These are phyloP conservation scores for Petrophora chlorosata DNA, from an alignment of 2,888 invertebrate genomes.

Conservation along the genomic window DNA sequence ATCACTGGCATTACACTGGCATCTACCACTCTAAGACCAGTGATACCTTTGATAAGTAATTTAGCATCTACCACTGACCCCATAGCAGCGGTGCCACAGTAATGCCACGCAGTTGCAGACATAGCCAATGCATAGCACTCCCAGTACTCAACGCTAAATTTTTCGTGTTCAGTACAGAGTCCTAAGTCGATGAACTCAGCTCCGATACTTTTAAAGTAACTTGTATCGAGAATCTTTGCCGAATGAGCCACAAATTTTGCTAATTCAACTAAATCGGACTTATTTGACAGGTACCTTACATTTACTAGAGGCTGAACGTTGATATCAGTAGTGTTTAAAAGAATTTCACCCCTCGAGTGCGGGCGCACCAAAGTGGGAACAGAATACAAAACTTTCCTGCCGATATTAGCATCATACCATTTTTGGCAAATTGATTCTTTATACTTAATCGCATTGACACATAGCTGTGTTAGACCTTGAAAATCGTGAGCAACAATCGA, in stretches of 20 bases:
- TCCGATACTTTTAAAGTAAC: slow-evolving; percentile 32
- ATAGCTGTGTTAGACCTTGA: slow-evolving; percentile 22
- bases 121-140: slow-evolving; percentile 41
- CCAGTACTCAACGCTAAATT: slow-evolving; percentile 35
- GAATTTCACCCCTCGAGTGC: slow-evolving; percentile 76
- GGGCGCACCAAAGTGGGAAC: slow-evolving; percentile 57
- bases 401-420: slow-evolving; percentile 36
- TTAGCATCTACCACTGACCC: slow-evolving; percentile 87
- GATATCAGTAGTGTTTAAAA: slow-evolving; percentile 80
- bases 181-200: slow-evolving; percentile 34
- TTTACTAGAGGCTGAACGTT: slow-evolving; percentile 81
- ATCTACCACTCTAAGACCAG: slow-evolving; percentile 45
- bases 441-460: slow-evolving; percentile 75
- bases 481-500: slow-evolving; percentile 21
- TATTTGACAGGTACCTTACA: slow-evolving; percentile 70
- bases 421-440: slow-evolving; percentile 46
- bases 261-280: slow-evolving; percentile 28
- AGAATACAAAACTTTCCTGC: slow-evolving; percentile 31
- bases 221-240: slow-evolving; percentile 31
- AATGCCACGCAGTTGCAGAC: slow-evolving; percentile 87
- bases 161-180: slow-evolving; percentile 31
- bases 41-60: slow-evolving; percentile 52
- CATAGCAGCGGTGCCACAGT: slow-evolving; percentile 88
- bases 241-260: slow-evolving; percentile 32
- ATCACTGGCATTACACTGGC: slow-evolving; percentile 71